These are phyloP conservation scores for Atherinomorus stipes DNA, from an alignment of 2,113 vertebrate genomes.

Conservation along the genomic window DNA sequence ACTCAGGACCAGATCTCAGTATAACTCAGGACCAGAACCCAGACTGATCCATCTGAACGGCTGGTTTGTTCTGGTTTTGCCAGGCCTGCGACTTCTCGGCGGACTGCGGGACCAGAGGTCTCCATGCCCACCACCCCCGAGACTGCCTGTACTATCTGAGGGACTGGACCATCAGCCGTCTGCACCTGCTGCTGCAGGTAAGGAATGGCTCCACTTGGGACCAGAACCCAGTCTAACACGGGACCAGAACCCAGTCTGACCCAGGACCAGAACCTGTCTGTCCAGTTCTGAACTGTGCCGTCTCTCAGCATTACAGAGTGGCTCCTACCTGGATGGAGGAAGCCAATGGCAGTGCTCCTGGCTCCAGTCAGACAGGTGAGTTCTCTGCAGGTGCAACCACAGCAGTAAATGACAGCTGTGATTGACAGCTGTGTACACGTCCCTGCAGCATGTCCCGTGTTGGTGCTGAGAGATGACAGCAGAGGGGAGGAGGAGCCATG, in stretches of 20 bases:
- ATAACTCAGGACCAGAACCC: no score
- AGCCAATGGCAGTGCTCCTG: slow-evolving; percentile 10
- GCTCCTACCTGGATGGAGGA: slow-evolving; percentile 61
- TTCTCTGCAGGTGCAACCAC: no score
- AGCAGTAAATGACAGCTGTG: no score
- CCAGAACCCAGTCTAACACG: no score
- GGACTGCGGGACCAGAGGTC: slow-evolving; percentile 75
- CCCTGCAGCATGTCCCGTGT: slow-evolving; percentile 73
- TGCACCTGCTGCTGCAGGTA: slow-evolving; percentile 79
- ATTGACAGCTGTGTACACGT: background rate
- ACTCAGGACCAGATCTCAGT: no score
- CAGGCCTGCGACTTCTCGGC: slow-evolving; percentile 80
- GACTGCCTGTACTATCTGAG: slow-evolving; percentile 85
- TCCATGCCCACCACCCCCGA: slow-evolving; percentile 85
- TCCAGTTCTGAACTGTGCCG: background rate
- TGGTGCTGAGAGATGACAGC: slow-evolving; percentile 73
- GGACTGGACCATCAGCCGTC: slow-evolving; percentile 81
- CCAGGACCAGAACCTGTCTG: no score
- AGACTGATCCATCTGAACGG: no score
- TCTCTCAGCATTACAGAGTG: slow-evolving; percentile 70
- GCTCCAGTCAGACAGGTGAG: slow-evolving; percentile 43
- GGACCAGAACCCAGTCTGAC: no score
- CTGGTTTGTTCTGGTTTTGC: background rate
- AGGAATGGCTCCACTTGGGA: no score
- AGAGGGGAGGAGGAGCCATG: slow-evolving; percentile 72